Evolutionary conservation across 2,797 vertebrate species (phyloP), one percentile per base, ranked within the genome.

Genomic region (Eupleurogrammus muticus): DNA sequence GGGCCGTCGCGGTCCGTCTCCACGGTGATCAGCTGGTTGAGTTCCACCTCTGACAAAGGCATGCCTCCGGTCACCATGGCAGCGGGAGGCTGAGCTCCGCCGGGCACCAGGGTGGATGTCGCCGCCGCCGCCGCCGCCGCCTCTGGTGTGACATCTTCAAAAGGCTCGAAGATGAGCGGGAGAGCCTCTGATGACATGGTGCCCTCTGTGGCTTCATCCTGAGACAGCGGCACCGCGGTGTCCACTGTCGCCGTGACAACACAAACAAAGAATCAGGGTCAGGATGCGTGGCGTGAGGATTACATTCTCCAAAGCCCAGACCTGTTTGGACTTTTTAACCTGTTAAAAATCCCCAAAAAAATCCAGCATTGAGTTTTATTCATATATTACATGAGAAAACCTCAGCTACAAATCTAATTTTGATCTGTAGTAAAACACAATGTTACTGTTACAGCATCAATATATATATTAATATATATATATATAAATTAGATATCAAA

Each of bases 91-190:
- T 72, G 86, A 53, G 80, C 51, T 14, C 66, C 49, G 68, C 73
- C 76, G 3, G 86, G 73, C 17, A 62, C 51, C 13, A 20, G 73
- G 6, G 89, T 77, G 58, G 70, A 67, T 2, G n/a, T 71, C 6
- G 66, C 36, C 9, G 42, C 64, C 7, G 35, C 58, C 4, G 46
- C 59, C 0, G 51, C 54, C 9, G 58, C 62, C 49, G 69, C 83
- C 47, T 91, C 88, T 14, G 81, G 35, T 9, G 84, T 82, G 53
- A 79, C 82, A 10, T 94, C 93, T 52, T 94, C 93, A 23, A 89
- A 75, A 1, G 93, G 93, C 72, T 94, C 93, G 42, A 95, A 95
- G 80, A 95, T 95, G 75, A 94, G 89, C 56, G 93, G 93, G 16
- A 94, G 90, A 9, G 91, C 87, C 77, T 93, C 90, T 0, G 93